These are phyloP conservation scores for Anguilla rostrata DNA, from an alignment of 2,113 vertebrate species.

Conservation along the genomic window DNA sequence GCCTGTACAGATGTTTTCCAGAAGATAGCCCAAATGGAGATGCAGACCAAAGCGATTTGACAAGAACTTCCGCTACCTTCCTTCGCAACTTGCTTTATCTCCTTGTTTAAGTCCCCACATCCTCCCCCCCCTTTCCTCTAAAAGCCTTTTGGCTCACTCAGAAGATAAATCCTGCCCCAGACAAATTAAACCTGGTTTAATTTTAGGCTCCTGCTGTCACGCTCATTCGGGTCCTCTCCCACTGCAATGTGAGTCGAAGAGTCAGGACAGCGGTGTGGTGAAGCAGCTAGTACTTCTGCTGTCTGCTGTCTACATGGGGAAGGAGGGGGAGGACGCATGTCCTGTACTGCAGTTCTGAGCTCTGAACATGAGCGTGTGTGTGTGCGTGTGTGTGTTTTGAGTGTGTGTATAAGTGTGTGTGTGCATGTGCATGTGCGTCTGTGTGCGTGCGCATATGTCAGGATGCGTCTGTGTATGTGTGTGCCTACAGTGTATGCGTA, in stretches of 20 bases:
- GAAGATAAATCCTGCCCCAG: not conserved
- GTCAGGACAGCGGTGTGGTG: not conserved
- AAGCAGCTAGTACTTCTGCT: not conserved
- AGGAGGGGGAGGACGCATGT: not conserved
- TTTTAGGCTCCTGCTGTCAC: not conserved
- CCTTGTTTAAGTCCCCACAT: not conserved
- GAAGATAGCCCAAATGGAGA: slow-evolving; percentile 10
- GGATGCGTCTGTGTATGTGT: too few relatives aligned
- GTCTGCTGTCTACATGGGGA: not conserved
- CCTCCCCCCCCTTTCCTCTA: not conserved
- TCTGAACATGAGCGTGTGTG: not conserved
- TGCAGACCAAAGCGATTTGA: not conserved
- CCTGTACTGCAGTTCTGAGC: not conserved
- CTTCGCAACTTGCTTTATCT: not conserved
- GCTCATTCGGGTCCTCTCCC: not conserved
- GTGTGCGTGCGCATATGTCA: too few relatives aligned
- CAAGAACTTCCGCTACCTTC: not conserved
- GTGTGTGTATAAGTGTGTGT: not conserved
- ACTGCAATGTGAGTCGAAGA: not conserved
- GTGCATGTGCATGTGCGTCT: not conserved
- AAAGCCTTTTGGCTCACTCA: not conserved
- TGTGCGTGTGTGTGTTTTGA: not conserved
- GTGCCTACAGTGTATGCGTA: not conserved
- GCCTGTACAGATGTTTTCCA: not conserved
- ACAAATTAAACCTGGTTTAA: not conserved